phyloP scores from a whole-genome alignment of 2,113 vertebrate genomes.

The Carassius carassius region DNA sequence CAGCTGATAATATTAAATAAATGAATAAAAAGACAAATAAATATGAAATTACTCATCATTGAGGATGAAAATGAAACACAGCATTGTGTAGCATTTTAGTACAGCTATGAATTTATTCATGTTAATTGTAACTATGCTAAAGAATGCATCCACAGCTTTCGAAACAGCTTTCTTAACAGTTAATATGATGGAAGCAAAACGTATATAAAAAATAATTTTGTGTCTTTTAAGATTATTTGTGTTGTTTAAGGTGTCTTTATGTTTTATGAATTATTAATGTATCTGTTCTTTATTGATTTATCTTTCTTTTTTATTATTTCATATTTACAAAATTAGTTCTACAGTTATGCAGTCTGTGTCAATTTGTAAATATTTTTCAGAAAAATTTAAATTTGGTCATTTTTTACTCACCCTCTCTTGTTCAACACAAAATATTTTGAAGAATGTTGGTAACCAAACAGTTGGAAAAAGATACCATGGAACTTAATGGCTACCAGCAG shows the following conservation, averaged over 20 bases:
- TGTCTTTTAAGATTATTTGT: no score
- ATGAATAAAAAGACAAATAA: background rate
- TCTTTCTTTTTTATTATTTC: background rate
- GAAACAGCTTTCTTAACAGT: background rate
- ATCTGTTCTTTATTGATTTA: background rate
- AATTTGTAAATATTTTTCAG: no score
- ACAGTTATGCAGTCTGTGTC: background rate
- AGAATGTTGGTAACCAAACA: background rate
- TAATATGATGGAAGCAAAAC: no score
- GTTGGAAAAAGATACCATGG: background rate
- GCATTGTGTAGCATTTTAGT: background rate
- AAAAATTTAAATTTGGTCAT: background rate
- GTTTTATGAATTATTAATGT: background rate
- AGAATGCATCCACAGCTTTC: background rate
- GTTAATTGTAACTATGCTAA: background rate
- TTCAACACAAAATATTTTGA: background rate
- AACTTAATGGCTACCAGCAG: background rate
- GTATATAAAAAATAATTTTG: no score
- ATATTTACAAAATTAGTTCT: background rate
- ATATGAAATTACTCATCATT: background rate
- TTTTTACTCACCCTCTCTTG: no score
- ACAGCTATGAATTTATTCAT: background rate
- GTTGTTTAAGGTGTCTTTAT: no score
- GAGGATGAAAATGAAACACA: background rate
- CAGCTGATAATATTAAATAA: slow-evolving; percentile 2